These are phyloP conservation scores for Ichneumon xanthorius DNA, from an alignment of 2,888 invertebrate species.

Conservation along the genomic window DNA sequence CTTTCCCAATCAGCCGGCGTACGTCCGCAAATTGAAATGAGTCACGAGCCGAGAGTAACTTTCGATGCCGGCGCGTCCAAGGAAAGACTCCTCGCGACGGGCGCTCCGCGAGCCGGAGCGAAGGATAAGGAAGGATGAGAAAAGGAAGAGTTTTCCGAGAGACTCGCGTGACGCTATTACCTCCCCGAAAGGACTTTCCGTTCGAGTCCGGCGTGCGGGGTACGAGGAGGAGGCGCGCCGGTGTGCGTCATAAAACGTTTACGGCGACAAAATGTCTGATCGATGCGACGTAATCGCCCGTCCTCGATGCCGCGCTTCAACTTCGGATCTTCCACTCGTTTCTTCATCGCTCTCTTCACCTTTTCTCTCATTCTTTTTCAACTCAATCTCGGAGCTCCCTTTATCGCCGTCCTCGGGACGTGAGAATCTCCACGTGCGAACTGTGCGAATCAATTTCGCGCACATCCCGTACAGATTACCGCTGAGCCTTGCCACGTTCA, in stretches of 20 bases:
- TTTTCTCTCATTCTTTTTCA: too few species aligned
- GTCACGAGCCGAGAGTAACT: constrained; percentile 53
- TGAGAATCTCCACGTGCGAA: constrained; percentile 9
- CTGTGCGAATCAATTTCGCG: constrained; percentile 13
- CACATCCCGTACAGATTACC: neutral
- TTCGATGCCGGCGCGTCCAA: constrained; percentile 6
- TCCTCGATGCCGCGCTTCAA: constrained; percentile 30
- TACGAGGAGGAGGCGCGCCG: constrained; percentile 5
- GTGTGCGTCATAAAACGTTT: constrained; percentile 64
- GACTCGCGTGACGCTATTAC: constrained; percentile 61
- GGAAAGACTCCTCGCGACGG: neutral
- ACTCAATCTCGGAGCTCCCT: constrained; percentile 37
- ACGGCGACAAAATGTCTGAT: constrained; percentile 66
- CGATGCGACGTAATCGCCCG: constrained; percentile 56
- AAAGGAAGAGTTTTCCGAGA: constrained; percentile 23
- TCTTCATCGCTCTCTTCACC: constrained; percentile 21
- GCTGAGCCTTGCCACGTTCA: neutral
- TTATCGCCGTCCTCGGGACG: neutral
- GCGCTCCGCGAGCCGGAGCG: neutral
- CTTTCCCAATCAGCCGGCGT: constrained; percentile 34
- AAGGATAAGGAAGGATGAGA: neutral
- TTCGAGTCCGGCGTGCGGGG: neutral
- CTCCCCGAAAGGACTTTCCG: constrained; percentile 21
- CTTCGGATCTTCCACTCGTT: constrained; percentile 44
- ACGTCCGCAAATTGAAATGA: constrained; percentile 55